Evolutionary conservation across 2,797 vertebrate species (phyloP).

Genomic region (Halcyon badia): DNA sequence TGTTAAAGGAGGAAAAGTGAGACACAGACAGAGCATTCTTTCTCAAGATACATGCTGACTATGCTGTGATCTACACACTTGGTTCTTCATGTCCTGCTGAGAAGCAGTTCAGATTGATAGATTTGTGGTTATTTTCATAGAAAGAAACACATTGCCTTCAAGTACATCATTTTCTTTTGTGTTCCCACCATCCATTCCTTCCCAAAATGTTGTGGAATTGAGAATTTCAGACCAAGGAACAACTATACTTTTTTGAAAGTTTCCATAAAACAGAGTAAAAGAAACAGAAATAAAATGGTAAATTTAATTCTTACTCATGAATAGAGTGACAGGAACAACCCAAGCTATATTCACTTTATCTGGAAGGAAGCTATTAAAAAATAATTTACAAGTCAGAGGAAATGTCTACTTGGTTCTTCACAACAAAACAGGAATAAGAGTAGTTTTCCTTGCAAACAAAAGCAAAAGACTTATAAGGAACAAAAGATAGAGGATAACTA

Average conservation of each 20-base stretch:
- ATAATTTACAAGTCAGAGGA: not conserved
- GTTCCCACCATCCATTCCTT: not conserved
- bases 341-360: not conserved
- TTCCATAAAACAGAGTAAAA: not conserved
- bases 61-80: not conserved
- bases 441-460: not conserved
- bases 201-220: not conserved
- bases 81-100: not conserved
- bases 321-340: not conserved
- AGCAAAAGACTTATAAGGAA: not conserved
- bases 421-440: not conserved
- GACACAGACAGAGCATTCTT: not conserved
- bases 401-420: not conserved
- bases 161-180: not conserved
- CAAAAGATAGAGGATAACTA: conserved; percentile 19
- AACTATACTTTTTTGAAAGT: not conserved
- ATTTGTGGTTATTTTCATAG: not conserved
- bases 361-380: conserved; percentile 6
- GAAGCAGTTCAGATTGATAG: not conserved
- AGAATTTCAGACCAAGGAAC: not conserved
- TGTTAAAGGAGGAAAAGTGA: not conserved
- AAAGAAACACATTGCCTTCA: not conserved
- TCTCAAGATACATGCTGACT: not conserved
- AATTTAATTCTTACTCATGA: not conserved
- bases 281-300: not conserved